Base-by-base conservation (phyloP, 2,113 vertebrate species). In the Galemys pyrenaicus region DNA sequence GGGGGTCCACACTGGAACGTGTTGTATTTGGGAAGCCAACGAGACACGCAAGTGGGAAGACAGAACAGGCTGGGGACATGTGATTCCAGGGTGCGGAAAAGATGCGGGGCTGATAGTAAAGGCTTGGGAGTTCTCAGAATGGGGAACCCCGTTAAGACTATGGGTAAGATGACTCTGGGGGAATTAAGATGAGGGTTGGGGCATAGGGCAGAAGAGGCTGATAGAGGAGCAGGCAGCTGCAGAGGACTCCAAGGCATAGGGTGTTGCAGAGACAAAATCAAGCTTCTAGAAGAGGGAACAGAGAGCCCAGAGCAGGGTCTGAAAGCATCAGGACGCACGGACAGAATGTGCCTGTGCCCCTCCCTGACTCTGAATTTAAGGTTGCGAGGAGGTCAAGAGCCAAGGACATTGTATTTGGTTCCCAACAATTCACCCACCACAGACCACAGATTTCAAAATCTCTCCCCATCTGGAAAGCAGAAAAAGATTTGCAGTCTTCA, bases 401-500 rank as follows among this genome's bases (percentile, higher is more conserved):
- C 82, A 28, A 24, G 46, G 24, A 84, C 70, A 24, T 22, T 2
- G 75, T 41, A 3, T 82, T 96, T 92, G 56, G 87, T 96, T 96
- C 87, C 77, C 91, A 95, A 74, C 60, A 92, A 90, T 80, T 92
- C 88, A 92, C 93, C 96, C 83, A 91, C 85, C 39, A 94, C 4
- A 41, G 49, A 91, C 85, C 39, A 94, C 4, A 41, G 49, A 37
- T 96, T 94, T 92, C 74, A 97, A 93, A 92, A 98, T 97, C 67
- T 95, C 83, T 97, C 93, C 89, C 93, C 96, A 94, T 95, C 96
- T 97, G 97, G 97, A 98, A 91, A 32, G 60, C 96, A 97, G 83
- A 96, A 97, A 96, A 80, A 86, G n/a, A 95, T 98, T 98, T 97
- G 96, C 98, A 96, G 89, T 46, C 56, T 77, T 97, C 92, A 92